A percentile compares a stretch with the other conserved stretches of the same genome.
Conservation (phyloP, 2,797 vertebrate genomes). For the Bovichtus variegatus region DNA sequence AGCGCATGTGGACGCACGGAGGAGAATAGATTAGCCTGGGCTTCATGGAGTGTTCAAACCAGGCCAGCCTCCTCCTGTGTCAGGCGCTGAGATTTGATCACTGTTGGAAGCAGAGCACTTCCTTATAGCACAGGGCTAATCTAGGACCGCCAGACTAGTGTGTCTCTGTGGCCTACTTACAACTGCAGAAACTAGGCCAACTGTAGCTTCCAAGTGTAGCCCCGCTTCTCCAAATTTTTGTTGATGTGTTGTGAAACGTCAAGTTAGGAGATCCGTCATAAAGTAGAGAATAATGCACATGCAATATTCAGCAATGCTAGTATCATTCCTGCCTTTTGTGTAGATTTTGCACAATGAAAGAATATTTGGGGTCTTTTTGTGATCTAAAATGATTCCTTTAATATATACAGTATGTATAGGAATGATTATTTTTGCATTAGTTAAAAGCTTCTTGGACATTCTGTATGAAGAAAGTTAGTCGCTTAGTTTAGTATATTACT, state of each 20-base stretch:
- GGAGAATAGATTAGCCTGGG: conserved; percentile 60
- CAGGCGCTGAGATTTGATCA: conserved; percentile 69
- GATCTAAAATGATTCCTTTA: not conserved
- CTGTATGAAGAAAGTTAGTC: not conserved
- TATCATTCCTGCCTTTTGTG: not conserved
- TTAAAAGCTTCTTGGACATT: not conserved
- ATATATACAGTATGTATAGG: not conserved
- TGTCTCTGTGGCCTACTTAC: conserved; percentile 78
- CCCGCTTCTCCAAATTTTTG: conserved; percentile 37
- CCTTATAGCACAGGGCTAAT: conserved; percentile 66
- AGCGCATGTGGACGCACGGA: conserved; percentile 18
- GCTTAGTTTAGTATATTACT: too few relatives aligned
- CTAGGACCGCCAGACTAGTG: conserved; percentile 62
- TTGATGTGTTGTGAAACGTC: conserved; percentile 58
- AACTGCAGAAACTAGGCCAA: conserved; percentile 77
- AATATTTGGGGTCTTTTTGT: not conserved
- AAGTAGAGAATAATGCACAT: conserved; percentile 21
- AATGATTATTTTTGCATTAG: not conserved
- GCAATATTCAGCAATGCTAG: conserved; percentile 12
- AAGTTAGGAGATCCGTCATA: conserved; percentile 20
- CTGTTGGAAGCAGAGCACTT: conserved; percentile 70
- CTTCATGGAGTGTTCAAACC: conserved; percentile 59
- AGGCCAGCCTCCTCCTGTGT: conserved; percentile 65
- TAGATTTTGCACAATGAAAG: not conserved
- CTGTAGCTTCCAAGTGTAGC: conserved; percentile 57